These are phyloP conservation scores for Drosophila kanekoi DNA, from an alignment of 2,888 invertebrate species.

Conservation along the genomic window DNA sequence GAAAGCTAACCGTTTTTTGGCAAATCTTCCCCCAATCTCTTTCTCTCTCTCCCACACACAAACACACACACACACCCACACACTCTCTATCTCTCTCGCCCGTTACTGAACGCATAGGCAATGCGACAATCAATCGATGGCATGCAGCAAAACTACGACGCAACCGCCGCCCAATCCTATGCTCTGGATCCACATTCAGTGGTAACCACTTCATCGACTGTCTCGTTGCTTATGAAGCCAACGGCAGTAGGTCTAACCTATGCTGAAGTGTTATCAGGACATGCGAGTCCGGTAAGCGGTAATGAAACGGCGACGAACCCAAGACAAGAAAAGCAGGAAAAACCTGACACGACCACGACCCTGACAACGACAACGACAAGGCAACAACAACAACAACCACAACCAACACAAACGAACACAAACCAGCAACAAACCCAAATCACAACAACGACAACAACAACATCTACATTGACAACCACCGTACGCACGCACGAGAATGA, in stretches of 20 bases:
- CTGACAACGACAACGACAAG: slow-evolving; percentile 44
- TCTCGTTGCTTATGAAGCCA: slow-evolving; percentile 85
- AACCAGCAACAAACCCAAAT: slow-evolving; percentile 38
- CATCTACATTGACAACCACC: slow-evolving; percentile 44
- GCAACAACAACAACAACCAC: slow-evolving; percentile 40
- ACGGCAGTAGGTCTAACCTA: slow-evolving; percentile 86
- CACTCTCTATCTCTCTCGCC: slow-evolving; percentile 58
- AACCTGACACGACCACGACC: slow-evolving; percentile 42
- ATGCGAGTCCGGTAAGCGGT: slow-evolving; percentile 84
- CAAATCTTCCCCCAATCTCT: slow-evolving; percentile 84
- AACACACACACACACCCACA: slow-evolving; percentile 14
- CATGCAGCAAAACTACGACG: slow-evolving; percentile 90
- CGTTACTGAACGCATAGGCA: slow-evolving; percentile 78
- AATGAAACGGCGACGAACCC: slow-evolving; percentile 64
- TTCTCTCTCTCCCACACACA: slow-evolving; percentile 58
- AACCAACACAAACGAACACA: slow-evolving; percentile 43
- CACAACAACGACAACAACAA: slow-evolving; percentile 44
- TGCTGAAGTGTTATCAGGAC: slow-evolving; percentile 90
- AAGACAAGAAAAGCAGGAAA: slow-evolving; percentile 37
- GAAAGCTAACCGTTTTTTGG: slow-evolving; percentile 85
- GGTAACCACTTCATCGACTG: slow-evolving; percentile 86
- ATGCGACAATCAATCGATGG: slow-evolving; percentile 88
- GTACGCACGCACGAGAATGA: slow-evolving; percentile 51
- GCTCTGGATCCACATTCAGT: slow-evolving; percentile 90
- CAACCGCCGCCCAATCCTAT: slow-evolving; percentile 90